Evolutionary conservation across 2,113 vertebrate genomes (phyloP).

Genomic region (Hoplias malabaricus): DNA sequence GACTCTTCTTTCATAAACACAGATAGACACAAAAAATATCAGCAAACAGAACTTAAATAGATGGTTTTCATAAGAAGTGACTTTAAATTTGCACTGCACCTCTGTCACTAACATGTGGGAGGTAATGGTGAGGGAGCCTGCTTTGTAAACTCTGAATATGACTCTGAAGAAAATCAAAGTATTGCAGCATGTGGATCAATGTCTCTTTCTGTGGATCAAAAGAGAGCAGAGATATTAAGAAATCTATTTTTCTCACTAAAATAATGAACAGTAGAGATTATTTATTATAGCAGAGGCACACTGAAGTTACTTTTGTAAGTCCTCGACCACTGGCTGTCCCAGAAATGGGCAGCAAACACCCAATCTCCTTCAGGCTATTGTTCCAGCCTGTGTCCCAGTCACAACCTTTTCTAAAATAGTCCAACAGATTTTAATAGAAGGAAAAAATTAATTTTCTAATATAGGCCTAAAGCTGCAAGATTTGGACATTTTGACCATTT

Average conservation of each 20-base stretch:
- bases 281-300: neutral
- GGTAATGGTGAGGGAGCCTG: constrained; percentile 31
- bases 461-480: neutral
- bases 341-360: constrained; percentile 44
- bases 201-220: constrained; percentile 49
- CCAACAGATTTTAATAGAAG: neutral
- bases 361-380: constrained; percentile 52
- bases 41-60: neutral
- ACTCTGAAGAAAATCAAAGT: constrained; percentile 50
- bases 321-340: constrained; percentile 21
- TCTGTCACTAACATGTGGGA: constrained; percentile 20
- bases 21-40: constrained; percentile 1
- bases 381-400: constrained; percentile 38
- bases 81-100: constrained; percentile 25
- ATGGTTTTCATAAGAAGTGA: neutral
- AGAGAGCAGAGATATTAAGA: neutral
- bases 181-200: constrained; percentile 51
- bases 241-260: neutral
- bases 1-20: constrained; percentile 32
- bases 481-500: too few species aligned
- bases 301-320: constrained; percentile 45
- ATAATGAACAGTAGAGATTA: neutral
- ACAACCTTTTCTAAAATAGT: neutral
- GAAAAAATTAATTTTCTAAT: neutral
- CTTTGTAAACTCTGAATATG: constrained; percentile 47